Evolutionary conservation across 2,113 vertebrate species (phyloP).

Genomic region (Equus przewalskii): DNA sequence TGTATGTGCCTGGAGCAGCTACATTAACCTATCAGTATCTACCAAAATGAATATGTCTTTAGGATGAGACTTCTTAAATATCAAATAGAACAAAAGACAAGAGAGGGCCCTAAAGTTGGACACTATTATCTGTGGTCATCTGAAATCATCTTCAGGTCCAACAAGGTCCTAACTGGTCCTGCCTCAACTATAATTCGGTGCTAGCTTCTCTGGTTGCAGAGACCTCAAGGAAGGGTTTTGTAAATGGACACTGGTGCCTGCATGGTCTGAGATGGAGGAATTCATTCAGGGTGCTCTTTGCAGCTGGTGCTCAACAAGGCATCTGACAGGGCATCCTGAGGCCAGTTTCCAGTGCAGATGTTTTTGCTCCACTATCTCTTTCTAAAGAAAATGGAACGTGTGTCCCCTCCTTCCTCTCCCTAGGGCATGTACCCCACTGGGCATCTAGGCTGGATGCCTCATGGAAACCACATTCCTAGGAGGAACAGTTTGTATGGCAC

Average conservation of each 20-base stretch:
- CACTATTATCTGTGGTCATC: neutral
- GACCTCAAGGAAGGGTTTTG: neutral
- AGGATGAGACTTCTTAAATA: slow-evolving; percentile 16
- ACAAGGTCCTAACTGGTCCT: neutral
- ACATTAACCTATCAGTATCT: slow-evolving; percentile 21
- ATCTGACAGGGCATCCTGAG: neutral
- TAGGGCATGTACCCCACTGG: neutral
- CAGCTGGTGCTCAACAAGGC: neutral
- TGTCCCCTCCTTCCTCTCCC: too few species aligned
- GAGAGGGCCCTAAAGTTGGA: neutral
- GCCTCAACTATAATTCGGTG: neutral
- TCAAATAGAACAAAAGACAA: neutral
- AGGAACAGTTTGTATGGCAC: slow-evolving; percentile 70
- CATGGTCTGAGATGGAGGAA: neutral
- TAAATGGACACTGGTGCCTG: fast-evolving
- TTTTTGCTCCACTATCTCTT: neutral
- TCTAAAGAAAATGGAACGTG: neutral
- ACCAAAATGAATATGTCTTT: slow-evolving; percentile 21
- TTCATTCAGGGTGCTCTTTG: neutral
- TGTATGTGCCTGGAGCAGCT: neutral
- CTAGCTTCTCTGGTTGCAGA: neutral
- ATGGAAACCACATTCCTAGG: slow-evolving; percentile 64
- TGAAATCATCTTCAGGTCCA: neutral
- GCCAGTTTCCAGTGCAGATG: neutral
- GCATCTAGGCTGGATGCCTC: slow-evolving; percentile 31